phyloP scores from a whole-genome alignment of 2,888 invertebrate genomes.

The Ischnura elegans region DNA sequence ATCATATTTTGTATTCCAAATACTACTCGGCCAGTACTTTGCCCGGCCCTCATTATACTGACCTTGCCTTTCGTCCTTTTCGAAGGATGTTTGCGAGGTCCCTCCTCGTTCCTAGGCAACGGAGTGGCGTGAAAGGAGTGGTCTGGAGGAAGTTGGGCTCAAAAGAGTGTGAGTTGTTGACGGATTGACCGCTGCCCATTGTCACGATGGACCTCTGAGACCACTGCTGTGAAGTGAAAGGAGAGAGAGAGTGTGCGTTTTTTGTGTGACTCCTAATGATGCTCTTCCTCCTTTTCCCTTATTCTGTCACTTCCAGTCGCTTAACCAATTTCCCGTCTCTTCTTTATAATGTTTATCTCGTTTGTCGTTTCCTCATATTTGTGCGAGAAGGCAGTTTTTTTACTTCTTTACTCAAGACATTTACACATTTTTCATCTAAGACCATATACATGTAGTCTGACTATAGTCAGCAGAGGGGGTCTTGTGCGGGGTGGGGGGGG shows the following conservation, averaged over 20 bases:
- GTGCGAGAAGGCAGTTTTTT: too few relatives aligned
- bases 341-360: too few relatives aligned
- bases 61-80: too few relatives aligned
- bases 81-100: neutral
- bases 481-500: too few relatives aligned
- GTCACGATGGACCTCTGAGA: neutral
- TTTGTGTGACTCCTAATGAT: neutral
- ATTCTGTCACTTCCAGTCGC: neutral
- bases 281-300: neutral
- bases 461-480: too few relatives aligned
- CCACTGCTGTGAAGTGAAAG: neutral
- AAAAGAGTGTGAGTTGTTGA: neutral
- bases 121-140: neutral
- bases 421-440: too few relatives aligned
- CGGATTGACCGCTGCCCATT: slow-evolving; percentile 4
- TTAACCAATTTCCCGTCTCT: neutral
- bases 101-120: neutral
- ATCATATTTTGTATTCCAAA: too few relatives aligned
- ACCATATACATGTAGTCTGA: too few relatives aligned
- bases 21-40: too few relatives aligned
- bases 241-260: neutral
- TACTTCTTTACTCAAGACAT: too few relatives aligned
- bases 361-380: too few relatives aligned
- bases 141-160: neutral
- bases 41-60: too few relatives aligned